phyloP scores from a whole-genome alignment of 2,797 vertebrate species.

The Coendou prehensilis region DNA sequence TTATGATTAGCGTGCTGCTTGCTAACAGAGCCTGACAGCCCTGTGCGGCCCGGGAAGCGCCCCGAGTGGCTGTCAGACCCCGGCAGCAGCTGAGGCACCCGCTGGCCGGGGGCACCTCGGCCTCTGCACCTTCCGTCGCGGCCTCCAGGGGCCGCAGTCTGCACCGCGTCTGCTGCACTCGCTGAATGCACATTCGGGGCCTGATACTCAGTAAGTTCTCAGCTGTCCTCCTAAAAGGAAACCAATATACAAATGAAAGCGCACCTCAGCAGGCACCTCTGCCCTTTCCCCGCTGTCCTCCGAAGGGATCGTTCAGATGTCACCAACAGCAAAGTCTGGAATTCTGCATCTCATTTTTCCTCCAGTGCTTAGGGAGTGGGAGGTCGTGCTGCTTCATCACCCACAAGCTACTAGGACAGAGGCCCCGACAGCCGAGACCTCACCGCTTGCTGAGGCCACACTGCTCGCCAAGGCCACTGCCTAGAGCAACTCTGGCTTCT shows the following conservation, averaged over 20 bases:
- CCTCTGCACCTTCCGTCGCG: not conserved
- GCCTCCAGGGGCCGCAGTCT: not conserved
- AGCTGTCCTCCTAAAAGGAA: not conserved
- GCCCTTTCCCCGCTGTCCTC: too few species aligned
- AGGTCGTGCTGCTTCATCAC: too few species aligned
- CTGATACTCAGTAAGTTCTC: too few species aligned
- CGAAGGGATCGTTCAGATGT: accelerated
- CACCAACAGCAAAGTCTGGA: too few species aligned
- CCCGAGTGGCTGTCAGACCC: not conserved
- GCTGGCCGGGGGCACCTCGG: accelerated
- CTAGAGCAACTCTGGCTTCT: accelerated
- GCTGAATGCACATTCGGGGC: accelerated
- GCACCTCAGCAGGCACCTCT: not conserved
- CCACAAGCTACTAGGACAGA: too few species aligned
- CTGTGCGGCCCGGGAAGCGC: accelerated
- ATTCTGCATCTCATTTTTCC: not conserved
- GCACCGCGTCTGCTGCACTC: accelerated
- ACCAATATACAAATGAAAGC: not conserved
- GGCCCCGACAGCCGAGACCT: too few species aligned
- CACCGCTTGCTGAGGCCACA: accelerated
- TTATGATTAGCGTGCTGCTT: not conserved
- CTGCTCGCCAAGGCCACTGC: not conserved
- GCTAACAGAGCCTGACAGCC: not conserved
- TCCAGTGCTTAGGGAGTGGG: not conserved
- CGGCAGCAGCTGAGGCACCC: not conserved